Conservation (phyloP, 2,888 invertebrate species). For the Drosophila stalkeri region DNA sequence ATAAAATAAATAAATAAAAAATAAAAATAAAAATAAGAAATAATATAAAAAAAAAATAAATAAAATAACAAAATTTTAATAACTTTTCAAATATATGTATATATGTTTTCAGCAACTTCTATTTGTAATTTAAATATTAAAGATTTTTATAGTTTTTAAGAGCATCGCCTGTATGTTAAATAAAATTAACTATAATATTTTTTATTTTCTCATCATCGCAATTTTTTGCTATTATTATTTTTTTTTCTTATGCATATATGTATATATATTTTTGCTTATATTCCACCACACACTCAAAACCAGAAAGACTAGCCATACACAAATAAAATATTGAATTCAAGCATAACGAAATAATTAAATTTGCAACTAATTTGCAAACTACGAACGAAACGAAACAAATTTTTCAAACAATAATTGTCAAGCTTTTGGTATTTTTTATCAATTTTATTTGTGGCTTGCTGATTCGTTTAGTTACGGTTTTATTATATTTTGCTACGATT, state of each 20-base stretch:
- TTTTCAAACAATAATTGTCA: constrained; percentile 35
- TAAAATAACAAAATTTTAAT: too few relatives aligned
- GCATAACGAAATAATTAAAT: constrained; percentile 58
- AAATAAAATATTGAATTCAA: neutral
- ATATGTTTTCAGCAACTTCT: too few relatives aligned
- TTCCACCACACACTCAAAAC: constrained; percentile 21
- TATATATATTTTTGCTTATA: neutral
- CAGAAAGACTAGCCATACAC: neutral
- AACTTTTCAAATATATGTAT: too few relatives aligned
- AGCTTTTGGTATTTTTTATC: constrained; percentile 45
- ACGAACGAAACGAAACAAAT: constrained; percentile 21
- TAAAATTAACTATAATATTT: too few relatives aligned
- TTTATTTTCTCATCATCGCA: too few relatives aligned
- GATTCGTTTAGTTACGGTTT: constrained; percentile 26
- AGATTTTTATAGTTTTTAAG: too few relatives aligned
- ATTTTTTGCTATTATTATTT: too few relatives aligned
- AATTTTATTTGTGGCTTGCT: constrained; percentile 41
- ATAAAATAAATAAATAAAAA: too few relatives aligned
- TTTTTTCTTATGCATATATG: neutral
- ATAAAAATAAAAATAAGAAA: too few relatives aligned
- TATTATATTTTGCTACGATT: constrained; percentile 4
- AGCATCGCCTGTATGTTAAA: too few relatives aligned
- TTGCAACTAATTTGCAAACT: constrained; percentile 63
- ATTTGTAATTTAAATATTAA: too few relatives aligned
- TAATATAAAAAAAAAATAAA: too few relatives aligned